Base-by-base conservation (phyloP, 2,888 invertebrate species). In the Hirtodrosophila confusa region DNA sequence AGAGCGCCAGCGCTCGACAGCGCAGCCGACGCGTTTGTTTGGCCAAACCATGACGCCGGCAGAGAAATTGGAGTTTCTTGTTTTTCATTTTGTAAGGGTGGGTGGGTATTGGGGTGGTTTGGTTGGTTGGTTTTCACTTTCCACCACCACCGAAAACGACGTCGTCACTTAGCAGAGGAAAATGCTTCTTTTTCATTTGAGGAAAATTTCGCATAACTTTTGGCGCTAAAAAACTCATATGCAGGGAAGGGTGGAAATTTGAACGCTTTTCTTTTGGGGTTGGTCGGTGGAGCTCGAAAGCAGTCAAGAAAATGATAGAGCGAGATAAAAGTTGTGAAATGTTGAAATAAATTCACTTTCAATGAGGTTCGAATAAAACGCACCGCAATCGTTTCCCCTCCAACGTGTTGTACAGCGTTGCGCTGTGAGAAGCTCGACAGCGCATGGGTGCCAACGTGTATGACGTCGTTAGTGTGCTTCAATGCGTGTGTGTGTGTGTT, bases 111-210 rank as follows among this genome's bases (percentile, higher is more conserved):
- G 56, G 67, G 75, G 71, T 70, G 70, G 73, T 66, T 74, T 83
- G 88, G 88, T 83, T 83, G 83, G 88, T 49, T 79, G 88, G 29
- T 69, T 87, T 83, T 83, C 83, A 85, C 83, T 83, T 83, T 87
- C 73, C 82, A 80, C 82, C 87, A 82, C 86, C 87, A 57, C 78
- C 58, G 31, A 36, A 43, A 50, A 44, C 24, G 24, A 6, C 23
- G 47, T 40, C 9, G 41, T 39, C 39, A 43, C 64, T 24, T 43
- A 33, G 23, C 50, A 9, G 11, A 31, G 84, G 78, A 78, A 68
- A 74, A 77, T 72, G 72, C 82, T 72, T 56, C 85, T 55, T 80
- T 86, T 86, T 82, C 87, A 87, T 86, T 87, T 80, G 82, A 75
- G 82, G 85, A 72, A 84, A 82, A 85, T 54, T 62, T 65, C 45